A percentile compares a stretch with the other conserved stretches of the same genome.
phyloP scores from a whole-genome alignment of 2,888 invertebrate genomes.

The Pherbina coryleti region DNA sequence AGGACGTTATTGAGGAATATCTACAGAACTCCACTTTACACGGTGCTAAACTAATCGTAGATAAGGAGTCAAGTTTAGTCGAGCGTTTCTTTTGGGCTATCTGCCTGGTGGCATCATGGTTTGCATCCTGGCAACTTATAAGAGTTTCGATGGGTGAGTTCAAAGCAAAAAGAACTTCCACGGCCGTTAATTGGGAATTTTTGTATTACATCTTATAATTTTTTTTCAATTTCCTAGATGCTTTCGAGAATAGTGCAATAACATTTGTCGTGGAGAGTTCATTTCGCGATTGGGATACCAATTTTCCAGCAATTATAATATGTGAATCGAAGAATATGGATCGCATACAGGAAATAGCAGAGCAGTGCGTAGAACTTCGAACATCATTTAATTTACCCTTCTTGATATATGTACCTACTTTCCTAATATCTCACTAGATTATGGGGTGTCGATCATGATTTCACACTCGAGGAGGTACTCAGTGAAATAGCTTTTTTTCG shows the following conservation, averaged over 20 bases:
- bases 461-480: slow-evolving; percentile 79
- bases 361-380: slow-evolving; percentile 71
- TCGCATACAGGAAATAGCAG: slow-evolving; percentile 75
- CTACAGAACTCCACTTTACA: slow-evolving; percentile 78
- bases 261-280: slow-evolving; percentile 83
- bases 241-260: slow-evolving; percentile 78
- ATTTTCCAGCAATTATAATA: slow-evolving; percentile 79
- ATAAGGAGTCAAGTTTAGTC: slow-evolving; percentile 73
- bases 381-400: background rate
- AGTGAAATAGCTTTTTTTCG: slow-evolving; percentile 79
- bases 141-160: slow-evolving; percentile 71
- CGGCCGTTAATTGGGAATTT: too few relatives aligned
- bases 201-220: background rate
- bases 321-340: slow-evolving; percentile 78
- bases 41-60: slow-evolving; percentile 79
- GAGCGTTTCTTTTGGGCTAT: slow-evolving; percentile 77
- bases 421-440: slow-evolving; percentile 66
- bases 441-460: slow-evolving; percentile 77
- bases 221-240: slow-evolving; percentile 54
- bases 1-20: slow-evolving; percentile 73
- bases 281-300: slow-evolving; percentile 80
- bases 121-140: slow-evolving; percentile 77
- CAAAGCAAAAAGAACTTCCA: too few relatives aligned
- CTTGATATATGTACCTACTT: background rate
- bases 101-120: slow-evolving; percentile 77